These are phyloP conservation scores for Scrobipalpa costella DNA, from an alignment of 2,888 invertebrate species.

Conservation along the genomic window DNA sequence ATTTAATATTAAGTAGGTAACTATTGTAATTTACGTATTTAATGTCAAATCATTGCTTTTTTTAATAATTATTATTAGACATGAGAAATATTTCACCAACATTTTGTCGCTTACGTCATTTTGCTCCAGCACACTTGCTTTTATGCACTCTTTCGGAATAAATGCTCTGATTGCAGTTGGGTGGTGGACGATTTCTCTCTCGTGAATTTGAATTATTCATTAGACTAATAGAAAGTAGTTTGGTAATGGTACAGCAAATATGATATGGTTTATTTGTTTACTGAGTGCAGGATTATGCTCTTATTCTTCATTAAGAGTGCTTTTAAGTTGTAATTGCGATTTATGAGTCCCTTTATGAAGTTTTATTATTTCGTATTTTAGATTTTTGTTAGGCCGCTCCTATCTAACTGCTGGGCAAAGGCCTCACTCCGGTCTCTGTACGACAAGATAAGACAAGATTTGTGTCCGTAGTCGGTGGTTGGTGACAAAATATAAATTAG, in stretches of 20 bases:
- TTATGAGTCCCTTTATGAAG: no score
- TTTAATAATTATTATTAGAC: no score
- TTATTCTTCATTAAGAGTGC: neutral
- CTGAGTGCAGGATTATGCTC: neutral
- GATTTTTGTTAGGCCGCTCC: no score
- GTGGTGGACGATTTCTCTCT: constrained; percentile 17
- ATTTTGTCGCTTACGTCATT: neutral
- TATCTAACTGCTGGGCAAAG: no score
- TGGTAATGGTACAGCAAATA: constrained; percentile 3
- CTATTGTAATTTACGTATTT: no score
- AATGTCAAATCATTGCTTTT: no score
- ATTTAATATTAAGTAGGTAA: no score
- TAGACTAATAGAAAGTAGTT: constrained; percentile 16
- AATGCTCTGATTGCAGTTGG: constrained; percentile 20
- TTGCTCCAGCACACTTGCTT: neutral
- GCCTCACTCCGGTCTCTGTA: no score
- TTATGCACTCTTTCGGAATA: constrained; percentile 25
- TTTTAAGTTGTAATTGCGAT: neutral
- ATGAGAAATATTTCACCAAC: neutral
- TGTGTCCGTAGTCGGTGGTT: no score
- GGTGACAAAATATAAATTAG: no score
- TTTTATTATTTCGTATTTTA: no score
- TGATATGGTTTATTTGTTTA: constrained; percentile 1
- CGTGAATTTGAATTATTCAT: constrained; percentile 17
- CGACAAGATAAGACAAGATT: no score